phyloP scores from a whole-genome alignment of 2,797 vertebrate genomes.

The Leucoraja ocellata region DNA sequence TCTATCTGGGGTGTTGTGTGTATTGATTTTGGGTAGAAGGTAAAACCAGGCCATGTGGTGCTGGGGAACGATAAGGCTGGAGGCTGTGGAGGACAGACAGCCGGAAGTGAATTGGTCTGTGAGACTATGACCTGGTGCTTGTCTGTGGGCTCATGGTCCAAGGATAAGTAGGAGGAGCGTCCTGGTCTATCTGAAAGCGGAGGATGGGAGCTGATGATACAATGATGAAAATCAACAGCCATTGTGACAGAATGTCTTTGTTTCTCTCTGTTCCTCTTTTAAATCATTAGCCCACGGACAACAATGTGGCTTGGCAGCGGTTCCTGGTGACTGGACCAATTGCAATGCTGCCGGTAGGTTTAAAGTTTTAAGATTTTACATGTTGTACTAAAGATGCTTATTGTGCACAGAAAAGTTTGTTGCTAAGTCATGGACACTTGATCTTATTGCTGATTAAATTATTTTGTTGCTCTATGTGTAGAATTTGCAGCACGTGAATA shows the following conservation, averaged over 20 bases:
- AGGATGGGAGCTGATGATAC: not conserved
- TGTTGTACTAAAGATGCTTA: not conserved
- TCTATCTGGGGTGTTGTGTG: too few species aligned
- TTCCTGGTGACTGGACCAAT: constrained; percentile 93
- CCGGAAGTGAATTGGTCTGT: too few species aligned
- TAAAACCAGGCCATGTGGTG: too few species aligned
- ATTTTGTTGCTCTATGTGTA: not conserved
- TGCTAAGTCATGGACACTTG: not conserved
- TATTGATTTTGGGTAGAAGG: too few species aligned
- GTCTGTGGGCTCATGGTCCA: too few species aligned
- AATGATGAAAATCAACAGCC: not conserved
- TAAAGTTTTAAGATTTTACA: not conserved
- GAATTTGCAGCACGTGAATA: not conserved
- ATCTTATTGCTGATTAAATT: not conserved
- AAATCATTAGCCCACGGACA: constrained; percentile 79
- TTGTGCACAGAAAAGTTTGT: not conserved
- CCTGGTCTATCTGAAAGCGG: too few species aligned
- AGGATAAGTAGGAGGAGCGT: too few species aligned
- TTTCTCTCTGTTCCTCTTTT: not conserved
- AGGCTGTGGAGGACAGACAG: too few species aligned
- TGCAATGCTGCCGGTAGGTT: constrained; percentile 84
- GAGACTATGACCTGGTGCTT: too few species aligned
- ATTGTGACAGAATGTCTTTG: not conserved
- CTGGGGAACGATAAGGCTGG: too few species aligned
- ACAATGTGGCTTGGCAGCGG: constrained; percentile 94